Percentiles rank a stretch among this genome's conserved stretches.
Conservation (phyloP, 2,113 vertebrate species). For the Poeciliopsis turrubarensis region DNA sequence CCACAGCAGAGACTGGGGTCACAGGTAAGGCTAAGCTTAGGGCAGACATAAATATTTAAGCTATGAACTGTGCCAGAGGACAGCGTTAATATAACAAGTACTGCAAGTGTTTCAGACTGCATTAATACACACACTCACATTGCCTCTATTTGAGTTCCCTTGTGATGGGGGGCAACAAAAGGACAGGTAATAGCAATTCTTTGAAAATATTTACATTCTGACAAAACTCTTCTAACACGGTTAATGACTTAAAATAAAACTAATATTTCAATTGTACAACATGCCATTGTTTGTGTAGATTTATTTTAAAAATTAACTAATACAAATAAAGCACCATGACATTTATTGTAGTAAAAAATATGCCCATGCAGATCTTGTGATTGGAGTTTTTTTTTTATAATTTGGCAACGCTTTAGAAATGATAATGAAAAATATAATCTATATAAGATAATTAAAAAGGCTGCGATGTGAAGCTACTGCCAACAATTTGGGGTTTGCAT, state of each 20-base stretch:
- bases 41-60: neutral
- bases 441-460: neutral
- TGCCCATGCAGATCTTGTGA: neutral
- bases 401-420: neutral
- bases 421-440: neutral
- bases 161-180: too few relatives aligned
- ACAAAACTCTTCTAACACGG: too few relatives aligned
- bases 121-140: neutral
- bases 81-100: neutral
- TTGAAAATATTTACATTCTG: too few relatives aligned
- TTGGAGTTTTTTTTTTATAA: neutral
- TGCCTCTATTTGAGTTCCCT: too few relatives aligned
- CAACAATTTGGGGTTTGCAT: neutral
- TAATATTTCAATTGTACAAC: neutral
- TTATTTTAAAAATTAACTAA: neutral
- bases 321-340: too few relatives aligned
- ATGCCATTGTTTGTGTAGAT: neutral
- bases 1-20: neutral
- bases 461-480: neutral
- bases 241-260: neutral
- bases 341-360: too few relatives aligned
- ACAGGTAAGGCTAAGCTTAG: neutral
- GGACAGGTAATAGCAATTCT: too few relatives aligned
- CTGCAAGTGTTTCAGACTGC: neutral
- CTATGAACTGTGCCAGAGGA: neutral